A percentile compares a stretch with the other conserved stretches of the same genome.
These are phyloP conservation scores for Papilio machaon DNA, from an alignment of 1,140 invertebrate species.

Conservation along the genomic window DNA sequence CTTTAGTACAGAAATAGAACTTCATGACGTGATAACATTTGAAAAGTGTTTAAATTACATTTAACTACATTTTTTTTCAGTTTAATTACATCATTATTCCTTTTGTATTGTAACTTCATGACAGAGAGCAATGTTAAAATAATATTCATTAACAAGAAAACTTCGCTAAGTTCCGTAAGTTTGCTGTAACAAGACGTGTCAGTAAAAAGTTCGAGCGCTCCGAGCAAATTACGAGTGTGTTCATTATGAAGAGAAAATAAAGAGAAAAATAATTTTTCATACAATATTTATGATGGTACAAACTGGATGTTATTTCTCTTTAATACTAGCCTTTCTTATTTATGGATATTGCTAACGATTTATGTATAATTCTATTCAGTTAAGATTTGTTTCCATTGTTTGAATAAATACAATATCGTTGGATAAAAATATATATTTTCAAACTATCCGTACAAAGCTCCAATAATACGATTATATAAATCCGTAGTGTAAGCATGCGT, in stretches of 20 bases:
- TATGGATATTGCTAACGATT: no score
- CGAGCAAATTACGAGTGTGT: background rate
- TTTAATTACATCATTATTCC: background rate
- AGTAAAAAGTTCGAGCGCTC: slow-evolving; percentile 7
- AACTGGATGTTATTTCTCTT: background rate
- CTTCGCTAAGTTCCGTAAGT: slow-evolving; percentile 23
- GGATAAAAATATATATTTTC: slow-evolving; percentile 5
- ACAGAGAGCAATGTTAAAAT: background rate
- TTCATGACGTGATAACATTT: no score
- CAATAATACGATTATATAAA: slow-evolving; percentile 24
- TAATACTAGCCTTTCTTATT: no score
- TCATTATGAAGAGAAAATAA: slow-evolving; percentile 5
- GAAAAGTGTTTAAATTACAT: no score
- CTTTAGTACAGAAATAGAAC: no score
- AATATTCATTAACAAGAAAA: slow-evolving; percentile 38
- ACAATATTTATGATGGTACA: background rate
- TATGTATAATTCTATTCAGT: background rate
- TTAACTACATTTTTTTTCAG: background rate
- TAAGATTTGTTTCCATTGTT: background rate
- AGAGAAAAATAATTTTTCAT: background rate
- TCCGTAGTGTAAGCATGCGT: background rate
- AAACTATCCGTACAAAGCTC: background rate
- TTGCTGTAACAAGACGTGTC: slow-evolving; percentile 29
- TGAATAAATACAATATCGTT: background rate
- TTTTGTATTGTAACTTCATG: background rate